phyloP scores from a whole-genome alignment of 2,797 vertebrate species.

The Okamejei kenojei region DNA sequence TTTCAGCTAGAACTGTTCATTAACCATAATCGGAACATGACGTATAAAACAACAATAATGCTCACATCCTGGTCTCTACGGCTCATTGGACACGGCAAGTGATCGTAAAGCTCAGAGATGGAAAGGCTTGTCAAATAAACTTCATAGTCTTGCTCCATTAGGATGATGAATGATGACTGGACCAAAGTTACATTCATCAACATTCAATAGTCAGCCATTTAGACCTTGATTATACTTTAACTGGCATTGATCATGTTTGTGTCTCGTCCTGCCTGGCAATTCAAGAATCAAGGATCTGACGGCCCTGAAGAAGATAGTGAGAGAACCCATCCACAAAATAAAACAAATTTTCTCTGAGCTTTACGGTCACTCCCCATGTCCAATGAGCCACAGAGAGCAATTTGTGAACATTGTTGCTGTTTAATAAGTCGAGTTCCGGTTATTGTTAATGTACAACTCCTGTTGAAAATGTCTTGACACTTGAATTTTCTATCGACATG shows the following conservation, averaged over 20 bases:
- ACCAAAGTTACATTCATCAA: not conserved
- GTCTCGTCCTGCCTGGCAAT: not conserved
- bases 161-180: not conserved
- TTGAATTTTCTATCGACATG: too few relatives aligned
- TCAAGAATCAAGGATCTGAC: not conserved
- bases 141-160: not conserved
- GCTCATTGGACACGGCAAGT: too few relatives aligned
- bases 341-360: too few relatives aligned
- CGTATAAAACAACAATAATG: not conserved
- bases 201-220: not conserved
- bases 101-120: not conserved
- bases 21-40: not conserved
- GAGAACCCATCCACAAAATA: not conserved
- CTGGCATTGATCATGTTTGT: not conserved
- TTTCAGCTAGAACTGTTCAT: not conserved
- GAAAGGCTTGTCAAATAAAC: not conserved
- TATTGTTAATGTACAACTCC: too few relatives aligned
- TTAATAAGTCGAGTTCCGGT: too few relatives aligned
- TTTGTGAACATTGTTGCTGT: too few relatives aligned
- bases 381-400: too few relatives aligned
- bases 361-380: too few relatives aligned
- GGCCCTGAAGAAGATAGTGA: not conserved
- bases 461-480: too few relatives aligned
- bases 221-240: not conserved
- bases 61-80: not conserved